These are phyloP conservation scores for Panagrolaimus sp. DNA, from an alignment of 1,140 invertebrate genomes.

Conservation along the genomic window DNA sequence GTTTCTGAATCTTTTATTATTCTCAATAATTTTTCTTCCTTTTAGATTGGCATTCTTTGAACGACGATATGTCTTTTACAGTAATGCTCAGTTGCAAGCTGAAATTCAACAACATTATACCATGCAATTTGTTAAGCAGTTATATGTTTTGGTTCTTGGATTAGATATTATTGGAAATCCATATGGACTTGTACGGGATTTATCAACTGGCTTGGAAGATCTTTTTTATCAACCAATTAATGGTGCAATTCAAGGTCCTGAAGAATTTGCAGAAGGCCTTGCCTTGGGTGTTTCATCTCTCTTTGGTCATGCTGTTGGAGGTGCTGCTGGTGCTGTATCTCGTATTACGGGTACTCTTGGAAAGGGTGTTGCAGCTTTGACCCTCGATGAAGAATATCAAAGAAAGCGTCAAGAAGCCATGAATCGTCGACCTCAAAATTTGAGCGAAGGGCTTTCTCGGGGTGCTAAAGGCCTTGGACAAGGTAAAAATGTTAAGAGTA, in stretches of 20 bases:
- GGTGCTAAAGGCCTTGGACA: constrained; percentile 90
- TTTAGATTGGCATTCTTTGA: constrained; percentile 87
- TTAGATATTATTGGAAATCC: constrained; percentile 97
- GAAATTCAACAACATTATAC: constrained; percentile 83
- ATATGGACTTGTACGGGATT: constrained; percentile 84
- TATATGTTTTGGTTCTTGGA: constrained; percentile 92
- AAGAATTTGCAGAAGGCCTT: constrained; percentile 92
- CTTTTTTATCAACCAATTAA: constrained; percentile 90
- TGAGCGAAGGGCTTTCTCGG: constrained; percentile 82
- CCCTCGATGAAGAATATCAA: constrained; percentile 93
- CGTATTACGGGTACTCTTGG: constrained; percentile 76
- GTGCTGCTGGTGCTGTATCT: constrained; percentile 89
- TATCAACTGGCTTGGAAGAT: constrained; percentile 90
- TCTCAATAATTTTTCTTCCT: constrained; percentile 34
- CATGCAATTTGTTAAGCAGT: constrained; percentile 82
- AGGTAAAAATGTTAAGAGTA: constrained; percentile 64
- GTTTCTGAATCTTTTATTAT: background rate
- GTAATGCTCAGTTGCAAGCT: constrained; percentile 73
- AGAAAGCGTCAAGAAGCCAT: constrained; percentile 80
- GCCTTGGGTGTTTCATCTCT: constrained; percentile 67
- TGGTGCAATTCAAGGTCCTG: constrained; percentile 93
- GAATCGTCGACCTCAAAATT: constrained; percentile 77
- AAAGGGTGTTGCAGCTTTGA: constrained; percentile 88
- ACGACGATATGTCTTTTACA: constrained; percentile 79
- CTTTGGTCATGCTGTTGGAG: constrained; percentile 87